phyloP scores from a whole-genome alignment of 1,140 invertebrate genomes.

The Drosophila trapezifrons region DNA sequence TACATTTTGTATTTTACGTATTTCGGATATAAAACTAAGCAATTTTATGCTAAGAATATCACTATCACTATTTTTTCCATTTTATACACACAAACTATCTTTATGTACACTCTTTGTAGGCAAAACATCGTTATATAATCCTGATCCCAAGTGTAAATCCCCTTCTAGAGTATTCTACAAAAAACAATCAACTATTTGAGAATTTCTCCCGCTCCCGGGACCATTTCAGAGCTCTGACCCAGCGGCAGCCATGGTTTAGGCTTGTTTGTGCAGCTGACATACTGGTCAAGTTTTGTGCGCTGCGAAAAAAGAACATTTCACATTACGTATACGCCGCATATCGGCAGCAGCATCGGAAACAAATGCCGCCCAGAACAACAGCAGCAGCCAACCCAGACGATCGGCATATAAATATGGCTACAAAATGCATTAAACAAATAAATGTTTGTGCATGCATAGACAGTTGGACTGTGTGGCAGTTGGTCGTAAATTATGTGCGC shows the following conservation, averaged over 20 bases:
- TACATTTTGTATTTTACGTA: neutral
- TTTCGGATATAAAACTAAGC: too few relatives aligned
- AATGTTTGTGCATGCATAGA: slow-evolving; percentile 36
- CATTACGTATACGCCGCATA: slow-evolving; percentile 52
- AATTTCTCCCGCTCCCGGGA: neutral
- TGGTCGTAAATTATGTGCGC: slow-evolving; percentile 64
- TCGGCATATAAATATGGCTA: slow-evolving; percentile 45
- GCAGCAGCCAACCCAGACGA: slow-evolving; percentile 7
- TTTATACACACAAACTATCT: rapidly evolving
- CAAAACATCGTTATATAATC: neutral
- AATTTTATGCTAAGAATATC: neutral
- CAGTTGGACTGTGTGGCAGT: slow-evolving; percentile 20
- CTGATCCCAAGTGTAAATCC: neutral
- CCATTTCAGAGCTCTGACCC: slow-evolving; percentile 12
- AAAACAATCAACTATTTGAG: slow-evolving; percentile 8
- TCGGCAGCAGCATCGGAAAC: slow-evolving; percentile 25
- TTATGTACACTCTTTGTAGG: neutral
- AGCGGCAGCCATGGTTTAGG: slow-evolving; percentile 34
- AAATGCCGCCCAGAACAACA: slow-evolving; percentile 28
- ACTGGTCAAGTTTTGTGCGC: slow-evolving; percentile 62
- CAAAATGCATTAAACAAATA: slow-evolving; percentile 63
- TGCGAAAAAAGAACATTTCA: slow-evolving; percentile 19
- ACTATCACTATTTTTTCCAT: too few relatives aligned
- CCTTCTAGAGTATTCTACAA: neutral
- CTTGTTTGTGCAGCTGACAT: slow-evolving; percentile 74